Evolutionary conservation across 2,888 invertebrate species (phyloP).

Genomic region (Loripinus fragilis): DNA sequence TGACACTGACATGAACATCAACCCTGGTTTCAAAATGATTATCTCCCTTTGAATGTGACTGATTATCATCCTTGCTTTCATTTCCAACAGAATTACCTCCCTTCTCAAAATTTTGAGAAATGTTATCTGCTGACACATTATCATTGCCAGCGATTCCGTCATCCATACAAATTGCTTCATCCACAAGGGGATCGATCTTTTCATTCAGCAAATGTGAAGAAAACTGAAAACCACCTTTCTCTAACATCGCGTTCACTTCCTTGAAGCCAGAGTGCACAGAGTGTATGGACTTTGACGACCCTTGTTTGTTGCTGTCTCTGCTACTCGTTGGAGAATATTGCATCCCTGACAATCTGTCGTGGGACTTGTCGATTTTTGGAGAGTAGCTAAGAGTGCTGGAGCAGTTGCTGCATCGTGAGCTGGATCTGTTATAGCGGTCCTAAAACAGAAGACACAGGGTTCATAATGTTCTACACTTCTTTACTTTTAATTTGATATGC

Average conservation of each 20-base stretch:
- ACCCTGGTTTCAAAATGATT: slow-evolving; percentile 1
- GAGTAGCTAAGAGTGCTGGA: slow-evolving; percentile 78
- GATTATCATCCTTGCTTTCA: neutral
- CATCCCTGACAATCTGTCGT: slow-evolving; percentile 61
- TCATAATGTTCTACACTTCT: too few relatives aligned
- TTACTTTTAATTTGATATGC: too few relatives aligned
- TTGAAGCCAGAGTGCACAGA: slow-evolving; percentile 13
- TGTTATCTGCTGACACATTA: neutral
- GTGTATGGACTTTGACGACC: slow-evolving; percentile 49
- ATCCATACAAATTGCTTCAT: slow-evolving; percentile 11
- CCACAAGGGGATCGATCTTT: neutral
- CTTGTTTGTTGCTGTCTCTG: slow-evolving; percentile 56
- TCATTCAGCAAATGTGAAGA: neutral
- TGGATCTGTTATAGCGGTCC: slow-evolving; percentile 73
- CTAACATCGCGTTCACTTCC: neutral
- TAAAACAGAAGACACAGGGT: slow-evolving; percentile 48
- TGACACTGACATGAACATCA: neutral
- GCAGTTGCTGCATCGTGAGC: slow-evolving; percentile 79
- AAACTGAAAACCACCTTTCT: slow-evolving; percentile 2
- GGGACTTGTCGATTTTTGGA: slow-evolving; percentile 75
- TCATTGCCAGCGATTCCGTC: neutral
- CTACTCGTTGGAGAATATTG: slow-evolving; percentile 69
- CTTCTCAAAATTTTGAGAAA: neutral
- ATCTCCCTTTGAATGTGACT: neutral
- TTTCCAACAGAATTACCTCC: neutral